Percentiles rank a stretch among this genome's conserved stretches.
Evolutionary conservation across 2,113 vertebrate genomes (phyloP).

Genomic region (Passerina amoena): DNA sequence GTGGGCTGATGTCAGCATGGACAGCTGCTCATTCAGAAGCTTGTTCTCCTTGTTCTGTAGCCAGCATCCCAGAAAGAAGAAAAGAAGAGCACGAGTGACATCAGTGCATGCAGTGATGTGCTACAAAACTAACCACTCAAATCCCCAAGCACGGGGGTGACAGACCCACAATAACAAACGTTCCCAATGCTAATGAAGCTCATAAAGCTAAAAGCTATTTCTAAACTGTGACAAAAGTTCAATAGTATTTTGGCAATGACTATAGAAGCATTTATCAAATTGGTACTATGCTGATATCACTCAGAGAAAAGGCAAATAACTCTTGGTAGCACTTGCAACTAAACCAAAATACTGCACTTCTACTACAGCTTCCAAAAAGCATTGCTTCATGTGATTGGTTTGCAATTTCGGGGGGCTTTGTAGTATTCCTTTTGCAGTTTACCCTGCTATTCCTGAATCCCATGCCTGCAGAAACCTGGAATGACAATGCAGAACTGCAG

Average conservation of each 20-base stretch:
- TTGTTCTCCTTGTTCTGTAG: constrained; percentile 85
- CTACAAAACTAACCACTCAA: neutral
- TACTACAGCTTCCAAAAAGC: neutral
- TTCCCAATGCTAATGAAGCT: neutral
- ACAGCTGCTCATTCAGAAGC: constrained; percentile 81
- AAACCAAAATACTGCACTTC: neutral
- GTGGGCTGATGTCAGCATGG: constrained; percentile 23
- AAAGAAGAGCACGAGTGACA: neutral
- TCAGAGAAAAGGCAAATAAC: neutral
- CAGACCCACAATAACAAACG: accelerated
- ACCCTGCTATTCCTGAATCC: neutral
- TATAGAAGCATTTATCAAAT: neutral
- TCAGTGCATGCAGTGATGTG: accelerated
- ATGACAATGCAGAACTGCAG: neutral
- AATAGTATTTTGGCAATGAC: neutral
- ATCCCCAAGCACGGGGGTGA: neutral
- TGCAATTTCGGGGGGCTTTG: accelerated
- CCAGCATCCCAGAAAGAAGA: neutral
- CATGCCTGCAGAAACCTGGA: neutral
- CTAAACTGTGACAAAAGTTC: neutral
- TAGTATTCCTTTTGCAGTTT: neutral
- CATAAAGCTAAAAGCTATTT: neutral
- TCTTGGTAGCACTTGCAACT: neutral
- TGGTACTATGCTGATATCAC: neutral
- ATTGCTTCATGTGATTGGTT: neutral